Conservation (phyloP, 2,888 invertebrate species). For the Mimachlamys varia region DNA sequence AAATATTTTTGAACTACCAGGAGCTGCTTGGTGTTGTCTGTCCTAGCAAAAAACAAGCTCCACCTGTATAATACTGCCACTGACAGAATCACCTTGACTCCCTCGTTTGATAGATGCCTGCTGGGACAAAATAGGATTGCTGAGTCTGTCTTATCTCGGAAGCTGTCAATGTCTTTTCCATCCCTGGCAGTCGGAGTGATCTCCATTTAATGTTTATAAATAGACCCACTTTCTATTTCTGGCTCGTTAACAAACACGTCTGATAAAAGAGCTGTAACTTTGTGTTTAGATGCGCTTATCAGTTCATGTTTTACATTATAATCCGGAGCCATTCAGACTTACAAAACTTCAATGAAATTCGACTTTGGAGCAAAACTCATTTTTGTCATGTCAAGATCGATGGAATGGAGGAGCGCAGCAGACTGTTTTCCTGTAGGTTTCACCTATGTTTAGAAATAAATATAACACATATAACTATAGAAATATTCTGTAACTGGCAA, state of each 20-base stretch:
- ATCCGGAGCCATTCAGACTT: not conserved
- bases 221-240: slow-evolving; percentile 13
- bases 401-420: too few species aligned
- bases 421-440: too few species aligned
- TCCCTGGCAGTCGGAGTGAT: not conserved
- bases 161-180: slow-evolving; percentile 34
- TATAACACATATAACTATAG: too few species aligned
- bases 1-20: too few species aligned
- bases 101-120: not conserved
- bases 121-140: not conserved
- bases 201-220: slow-evolving; percentile 9
- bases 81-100: not conserved
- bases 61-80: too few species aligned
- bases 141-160: slow-evolving; percentile 1
- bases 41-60: too few species aligned
- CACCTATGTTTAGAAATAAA: too few species aligned
- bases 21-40: too few species aligned
- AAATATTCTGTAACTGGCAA: too few species aligned
- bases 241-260: not conserved
- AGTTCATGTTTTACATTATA: not conserved
- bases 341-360: not conserved
- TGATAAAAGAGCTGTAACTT: not conserved
- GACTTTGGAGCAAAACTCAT: not conserved
- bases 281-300: not conserved
- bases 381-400: not conserved